Evolutionary conservation across 2,888 invertebrate genomes (phyloP), one percentile per base, ranked within the genome.

Genomic region (Andrena bucephala): DNA sequence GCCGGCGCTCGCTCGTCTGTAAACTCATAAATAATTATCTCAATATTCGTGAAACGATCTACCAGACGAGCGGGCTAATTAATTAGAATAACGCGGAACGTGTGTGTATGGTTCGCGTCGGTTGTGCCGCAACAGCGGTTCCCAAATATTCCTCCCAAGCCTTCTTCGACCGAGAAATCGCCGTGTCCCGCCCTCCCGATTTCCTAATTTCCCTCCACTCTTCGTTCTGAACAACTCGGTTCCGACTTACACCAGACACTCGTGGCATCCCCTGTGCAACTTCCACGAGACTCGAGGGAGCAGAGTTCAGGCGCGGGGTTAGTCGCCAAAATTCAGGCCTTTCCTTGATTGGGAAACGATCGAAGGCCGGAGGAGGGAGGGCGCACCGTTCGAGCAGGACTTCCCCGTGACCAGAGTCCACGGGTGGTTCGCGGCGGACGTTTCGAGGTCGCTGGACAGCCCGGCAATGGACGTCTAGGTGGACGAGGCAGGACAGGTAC

Each of bases 401-500:
- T 31, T 59, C 62, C 33, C n/a, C 62, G 62, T n/a, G 57, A 27
- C 52, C n/a, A 24, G 24, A 57, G 57, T 27, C 57, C 24, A 27
- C 33, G 57, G 62, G 68, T 81, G 63, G 71, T 71, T 66, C 36
- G 69, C 62, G 71, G 76, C 77, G 71, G 77, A 81, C 75, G 70
- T 83, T 81, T 81, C 83, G 80, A 84, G 84, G 87, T 86, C 84
- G 62, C 63, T 24, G 36, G 59, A 83, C 73, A 59, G 71, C 36
- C 52, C 24, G 52, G 33, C 29, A 7, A 33, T 63, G 50, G 73
- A 63, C 74, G 71, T 59, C 80, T 57, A 36, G 80, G 31, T 70
- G 72, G 42, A 65, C 76, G 70, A 68, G 68, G 59, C 66, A 42
- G 76, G 78, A 80, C 80, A 77, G 81, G 85, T 85, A 87, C 73